A percentile compares a stretch with the other conserved stretches of the same genome.
Conservation (phyloP, 2,888 invertebrate genomes). For the Acrobasis consociella region DNA sequence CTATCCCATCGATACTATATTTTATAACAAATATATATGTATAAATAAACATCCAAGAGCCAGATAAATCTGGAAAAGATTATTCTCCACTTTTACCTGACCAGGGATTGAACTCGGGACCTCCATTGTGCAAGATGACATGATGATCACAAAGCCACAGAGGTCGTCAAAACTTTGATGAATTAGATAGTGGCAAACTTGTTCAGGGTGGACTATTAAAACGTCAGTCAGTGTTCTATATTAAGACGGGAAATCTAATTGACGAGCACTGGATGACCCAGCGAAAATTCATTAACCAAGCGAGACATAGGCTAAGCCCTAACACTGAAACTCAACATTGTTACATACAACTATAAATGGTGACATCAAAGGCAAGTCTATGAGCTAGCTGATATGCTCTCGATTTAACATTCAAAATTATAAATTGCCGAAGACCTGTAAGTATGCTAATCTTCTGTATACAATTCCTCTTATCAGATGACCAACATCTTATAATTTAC, state of each 20-base stretch:
- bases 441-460: neutral
- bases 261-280: constrained; percentile 24
- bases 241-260: constrained; percentile 23
- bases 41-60: no score
- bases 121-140: no score
- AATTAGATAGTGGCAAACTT: no score
- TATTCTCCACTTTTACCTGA: no score
- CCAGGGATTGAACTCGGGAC: no score
- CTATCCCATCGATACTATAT: no score
- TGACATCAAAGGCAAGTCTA: constrained; percentile 17
- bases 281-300: neutral
- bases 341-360: constrained; percentile 10
- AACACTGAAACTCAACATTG: constrained; percentile 18
- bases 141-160: no score
- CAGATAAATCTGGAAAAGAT: no score
- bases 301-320: constrained; percentile 2
- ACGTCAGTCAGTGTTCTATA: no score
- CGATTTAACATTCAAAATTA: constrained; percentile 12
- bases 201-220: no score
- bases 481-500: constrained; percentile 22
- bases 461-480: constrained; percentile 26
- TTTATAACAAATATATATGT: no score
- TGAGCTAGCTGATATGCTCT: constrained; percentile 17
- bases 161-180: no score
- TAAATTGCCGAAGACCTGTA: constrained; percentile 13